Evolutionary conservation across 2,888 invertebrate genomes (phyloP), one percentile per base, ranked within the genome.

Genomic region (Drosophila macrospina): DNA sequence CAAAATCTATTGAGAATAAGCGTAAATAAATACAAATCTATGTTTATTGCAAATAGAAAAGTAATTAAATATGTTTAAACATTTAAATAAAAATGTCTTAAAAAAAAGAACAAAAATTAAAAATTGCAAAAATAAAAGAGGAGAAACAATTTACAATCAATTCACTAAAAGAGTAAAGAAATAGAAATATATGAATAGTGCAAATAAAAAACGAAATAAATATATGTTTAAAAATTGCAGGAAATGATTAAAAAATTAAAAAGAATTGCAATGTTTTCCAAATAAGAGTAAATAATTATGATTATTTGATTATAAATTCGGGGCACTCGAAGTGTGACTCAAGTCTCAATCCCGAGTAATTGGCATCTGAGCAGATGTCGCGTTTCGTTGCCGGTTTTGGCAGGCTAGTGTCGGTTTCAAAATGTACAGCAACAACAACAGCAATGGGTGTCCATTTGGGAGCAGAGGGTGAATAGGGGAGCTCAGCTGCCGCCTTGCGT

Each of bases 321-420:
- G 45, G 30, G n/a, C 36, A 13, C 1, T 10, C 26, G 10, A 50
- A 45, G 15, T 30, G 39, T 39, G 28, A 28, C 39, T 28, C 39
- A 26, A 37, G 20, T 13, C 48, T 10, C 20, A 41, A 13, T 28
- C 4, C 16, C 5, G 16, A 11, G 28, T 42, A 66, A 66, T 66
- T 54, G 63, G 6, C 55, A 63, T 28, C 44, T 39, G 44, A 30
- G 61, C 34, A 37, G 37, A 44, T 54, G 57, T 44, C 16, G 26
- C n/a, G 37, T 30, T 30, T 16, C 16, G 30, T 7, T 16, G 69
- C 65, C 66, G 44, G 56, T 60, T 66, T 62, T 62, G 65, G 62
- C 74, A 68, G 57, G 37, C 60, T 60, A 54, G 52, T 47, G 55
- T 55, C 57, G 37, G 45, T 72, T 60, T 5, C 7, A 45, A 28